Percentiles rank a stretch among this genome's conserved stretches.
phyloP scores from a whole-genome alignment of 2,797 vertebrate species.

The Periparus ater region DNA sequence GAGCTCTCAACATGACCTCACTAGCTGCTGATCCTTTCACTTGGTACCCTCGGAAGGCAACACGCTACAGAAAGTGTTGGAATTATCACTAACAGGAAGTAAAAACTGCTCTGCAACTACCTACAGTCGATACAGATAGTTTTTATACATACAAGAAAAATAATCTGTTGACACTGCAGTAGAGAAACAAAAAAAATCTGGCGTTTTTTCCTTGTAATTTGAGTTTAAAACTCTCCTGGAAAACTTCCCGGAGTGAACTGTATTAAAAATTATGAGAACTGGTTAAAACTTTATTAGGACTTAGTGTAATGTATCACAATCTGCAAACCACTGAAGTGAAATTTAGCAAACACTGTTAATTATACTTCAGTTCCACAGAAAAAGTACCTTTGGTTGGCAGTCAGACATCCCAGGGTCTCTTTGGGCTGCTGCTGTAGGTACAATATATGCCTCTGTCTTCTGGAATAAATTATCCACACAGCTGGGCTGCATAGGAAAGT shows the following conservation, averaged over 20 bases:
- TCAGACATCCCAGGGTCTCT: neutral
- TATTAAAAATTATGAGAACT: neutral
- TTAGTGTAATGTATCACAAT: neutral
- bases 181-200: neutral
- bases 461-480: neutral
- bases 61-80: slow-evolving; percentile 59
- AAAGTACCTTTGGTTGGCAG: slow-evolving; percentile 52
- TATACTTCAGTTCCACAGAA: neutral
- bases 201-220: neutral
- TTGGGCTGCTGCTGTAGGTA: neutral
- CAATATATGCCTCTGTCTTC: neutral
- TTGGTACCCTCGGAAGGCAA: slow-evolving; percentile 75
- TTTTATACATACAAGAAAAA: neutral
- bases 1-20: slow-evolving; percentile 60
- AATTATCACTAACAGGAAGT: neutral
- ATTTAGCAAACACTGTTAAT: neutral
- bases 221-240: neutral
- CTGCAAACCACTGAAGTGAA: neutral
- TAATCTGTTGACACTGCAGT: neutral
- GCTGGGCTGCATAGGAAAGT: slow-evolving; percentile 24
- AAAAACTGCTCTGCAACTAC: neutral
- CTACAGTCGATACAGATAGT: neutral
- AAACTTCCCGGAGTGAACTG: neutral
- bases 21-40: slow-evolving; percentile 77
- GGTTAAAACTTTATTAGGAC: neutral